Conservation (phyloP, 2,888 invertebrate genomes). For the Volucella bombylans region DNA sequence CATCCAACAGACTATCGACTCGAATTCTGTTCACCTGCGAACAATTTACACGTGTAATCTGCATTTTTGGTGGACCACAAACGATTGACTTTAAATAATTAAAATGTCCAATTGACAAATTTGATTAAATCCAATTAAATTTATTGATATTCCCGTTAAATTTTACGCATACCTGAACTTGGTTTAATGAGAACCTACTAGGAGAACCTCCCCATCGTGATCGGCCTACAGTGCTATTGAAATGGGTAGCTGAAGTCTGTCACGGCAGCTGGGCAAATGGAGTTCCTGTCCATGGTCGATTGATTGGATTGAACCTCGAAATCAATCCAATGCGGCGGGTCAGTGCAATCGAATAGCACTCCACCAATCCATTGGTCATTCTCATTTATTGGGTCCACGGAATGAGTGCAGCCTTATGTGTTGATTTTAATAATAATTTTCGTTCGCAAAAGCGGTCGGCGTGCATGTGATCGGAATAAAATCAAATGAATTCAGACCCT, state of each 20-base stretch:
- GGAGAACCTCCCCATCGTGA: neutral
- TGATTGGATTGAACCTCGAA: slow-evolving; percentile 55
- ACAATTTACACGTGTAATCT: slow-evolving; percentile 76
- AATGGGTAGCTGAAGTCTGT: slow-evolving; percentile 10
- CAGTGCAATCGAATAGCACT: slow-evolving; percentile 22
- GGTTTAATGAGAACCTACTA: slow-evolving; percentile 61
- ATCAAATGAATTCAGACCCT: slow-evolving; percentile 35
- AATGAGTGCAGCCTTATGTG: slow-evolving; percentile 38
- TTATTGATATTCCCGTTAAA: slow-evolving; percentile 76
- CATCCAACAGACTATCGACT: neutral
- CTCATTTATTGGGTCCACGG: slow-evolving; percentile 3
- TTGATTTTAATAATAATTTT: slow-evolving; percentile 67
- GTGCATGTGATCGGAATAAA: slow-evolving; percentile 15
- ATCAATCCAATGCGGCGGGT: slow-evolving; percentile 47
- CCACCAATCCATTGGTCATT: slow-evolving; percentile 16
- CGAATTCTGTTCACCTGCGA: slow-evolving; percentile 54
- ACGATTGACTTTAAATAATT: slow-evolving; percentile 80
- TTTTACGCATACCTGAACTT: slow-evolving; percentile 75
- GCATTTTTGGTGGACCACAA: slow-evolving; percentile 76
- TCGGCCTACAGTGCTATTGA: too few relatives aligned
- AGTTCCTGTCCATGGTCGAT: slow-evolving; percentile 15
- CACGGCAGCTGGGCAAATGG: slow-evolving; percentile 23
- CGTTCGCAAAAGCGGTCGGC: slow-evolving; percentile 15
- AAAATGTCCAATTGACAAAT: slow-evolving; percentile 80
- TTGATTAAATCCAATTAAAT: slow-evolving; percentile 80